phyloP scores from a whole-genome alignment of 2,113 vertebrate genomes.

The Prochilodus magdalenae region DNA sequence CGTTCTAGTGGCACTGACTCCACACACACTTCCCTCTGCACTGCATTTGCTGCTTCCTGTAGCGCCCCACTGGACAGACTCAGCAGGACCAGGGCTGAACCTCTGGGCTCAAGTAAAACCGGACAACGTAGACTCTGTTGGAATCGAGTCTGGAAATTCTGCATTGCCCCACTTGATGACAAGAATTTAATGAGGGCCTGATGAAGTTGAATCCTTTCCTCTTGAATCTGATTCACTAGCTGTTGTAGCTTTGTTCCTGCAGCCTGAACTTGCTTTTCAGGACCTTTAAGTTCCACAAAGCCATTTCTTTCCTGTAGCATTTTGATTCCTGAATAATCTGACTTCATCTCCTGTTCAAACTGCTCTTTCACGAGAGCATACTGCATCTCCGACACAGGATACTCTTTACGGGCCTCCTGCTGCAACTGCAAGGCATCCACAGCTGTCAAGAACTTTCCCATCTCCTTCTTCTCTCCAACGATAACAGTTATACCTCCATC shows the following conservation, averaged over 20 bases:
- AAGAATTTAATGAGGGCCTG: conserved; percentile 54
- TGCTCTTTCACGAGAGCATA: conserved; percentile 62
- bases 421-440: conserved; percentile 14
- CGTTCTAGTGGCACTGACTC: conserved; percentile 49
- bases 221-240: conserved; percentile 46
- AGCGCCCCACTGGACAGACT: conserved; percentile 63
- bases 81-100: conserved; percentile 57
- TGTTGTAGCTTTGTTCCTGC: conserved; percentile 44
- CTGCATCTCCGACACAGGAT: conserved; percentile 44
- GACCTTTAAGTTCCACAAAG: conserved; percentile 54
- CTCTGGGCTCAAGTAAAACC: conserved; percentile 57
- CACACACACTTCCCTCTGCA: conserved; percentile 57
- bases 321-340: conserved; percentile 23
- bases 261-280: conserved; percentile 47
- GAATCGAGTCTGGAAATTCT: conserved; percentile 61
- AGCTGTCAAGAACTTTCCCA: conserved; percentile 43
- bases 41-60: conserved; percentile 54
- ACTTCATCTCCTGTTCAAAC: conserved; percentile 47
- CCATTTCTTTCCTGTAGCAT: not conserved
- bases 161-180: conserved; percentile 36
- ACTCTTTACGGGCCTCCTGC: conserved; percentile 26
- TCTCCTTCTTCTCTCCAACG: conserved; percentile 57
- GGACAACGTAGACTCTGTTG: conserved; percentile 58
- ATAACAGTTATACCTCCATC: conserved; percentile 55
- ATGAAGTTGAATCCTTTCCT: conserved; percentile 50